Percentiles rank a stretch among this genome's conserved stretches.
Evolutionary conservation across 92 coral and sea anemone genomes (phyloP).

Genomic region (Chrysogorgia sp.): DNA sequence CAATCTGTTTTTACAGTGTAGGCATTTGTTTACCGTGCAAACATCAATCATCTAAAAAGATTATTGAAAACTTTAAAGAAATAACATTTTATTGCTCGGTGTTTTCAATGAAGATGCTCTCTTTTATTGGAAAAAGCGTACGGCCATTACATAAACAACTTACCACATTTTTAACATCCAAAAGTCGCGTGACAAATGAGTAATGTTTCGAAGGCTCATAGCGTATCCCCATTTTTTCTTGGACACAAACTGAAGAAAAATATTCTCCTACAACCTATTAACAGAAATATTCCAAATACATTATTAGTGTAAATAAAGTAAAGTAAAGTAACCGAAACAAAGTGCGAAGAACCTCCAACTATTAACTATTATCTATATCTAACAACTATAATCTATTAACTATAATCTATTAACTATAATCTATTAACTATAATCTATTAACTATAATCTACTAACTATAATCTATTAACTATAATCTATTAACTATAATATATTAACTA

Average conservation of each 20-base stretch:
- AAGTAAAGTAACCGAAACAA: neutral
- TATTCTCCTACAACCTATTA: slow-evolving; percentile 28
- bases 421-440: no score
- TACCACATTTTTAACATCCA: slow-evolving; percentile 24
- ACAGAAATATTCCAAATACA: neutral
- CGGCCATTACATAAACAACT: neutral
- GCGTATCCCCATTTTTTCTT: slow-evolving; percentile 1
- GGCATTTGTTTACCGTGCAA: no score
- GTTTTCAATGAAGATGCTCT: neutral
- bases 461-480: no score
- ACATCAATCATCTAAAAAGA: no score
- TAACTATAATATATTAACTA: no score
- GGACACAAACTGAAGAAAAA: neutral
- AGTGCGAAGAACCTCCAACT: neutral
- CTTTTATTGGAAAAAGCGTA: neutral
- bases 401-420: no score
- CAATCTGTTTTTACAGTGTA: no score
- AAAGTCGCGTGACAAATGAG: slow-evolving; percentile 18
- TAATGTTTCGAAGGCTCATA: slow-evolving; percentile 31
- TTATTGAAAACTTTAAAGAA: no score
- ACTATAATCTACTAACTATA: no score
- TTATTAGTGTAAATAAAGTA: neutral
- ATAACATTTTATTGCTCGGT: no score
- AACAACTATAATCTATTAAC: no score
- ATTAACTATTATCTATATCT: no score